Conservation (phyloP, 2,797 vertebrate species). For the Novumbra hubbsi region DNA sequence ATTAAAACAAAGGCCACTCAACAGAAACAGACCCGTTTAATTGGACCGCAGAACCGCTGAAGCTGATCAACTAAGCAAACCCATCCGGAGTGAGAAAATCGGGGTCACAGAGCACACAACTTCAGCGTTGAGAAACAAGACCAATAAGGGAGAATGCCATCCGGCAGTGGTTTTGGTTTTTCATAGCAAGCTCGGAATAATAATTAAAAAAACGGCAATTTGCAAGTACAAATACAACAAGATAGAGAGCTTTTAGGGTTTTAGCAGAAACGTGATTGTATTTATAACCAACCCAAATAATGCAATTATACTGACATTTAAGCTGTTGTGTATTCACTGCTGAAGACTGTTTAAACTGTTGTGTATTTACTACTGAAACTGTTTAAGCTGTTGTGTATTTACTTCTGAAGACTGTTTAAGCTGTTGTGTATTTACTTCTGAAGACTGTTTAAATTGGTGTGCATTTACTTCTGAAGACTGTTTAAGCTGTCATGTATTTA, state of each 20-base stretch:
- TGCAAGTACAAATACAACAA: not conserved
- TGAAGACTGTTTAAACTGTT: not conserved
- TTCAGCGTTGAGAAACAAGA: conserved; percentile 69
- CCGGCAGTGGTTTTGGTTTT: conserved; percentile 65
- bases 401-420: too few relatives aligned
- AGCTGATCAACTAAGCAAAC: conserved; percentile 55
- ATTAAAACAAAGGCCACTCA: conserved; percentile 59
- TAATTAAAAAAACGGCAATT: conserved; percentile 61
- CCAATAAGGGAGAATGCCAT: conserved; percentile 47
- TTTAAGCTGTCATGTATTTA: not conserved
- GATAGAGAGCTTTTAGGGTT: too few relatives aligned
- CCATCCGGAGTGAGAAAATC: conserved; percentile 68
- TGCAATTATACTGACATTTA: not conserved
- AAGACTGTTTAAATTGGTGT: too few relatives aligned
- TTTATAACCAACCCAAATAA: not conserved
- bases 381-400: not conserved
- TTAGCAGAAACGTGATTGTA: too few relatives aligned
- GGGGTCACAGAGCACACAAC: conserved; percentile 69
- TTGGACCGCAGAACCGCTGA: conserved; percentile 71
- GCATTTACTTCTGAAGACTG: too few relatives aligned
- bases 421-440: not conserved
- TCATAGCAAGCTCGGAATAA: conserved; percentile 59
- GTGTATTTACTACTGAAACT: not conserved
- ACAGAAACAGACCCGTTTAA: conserved; percentile 68
- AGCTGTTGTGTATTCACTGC: not conserved